These are phyloP conservation scores for Epinephelus moara DNA, from an alignment of 2,113 vertebrate species.

Conservation along the genomic window DNA sequence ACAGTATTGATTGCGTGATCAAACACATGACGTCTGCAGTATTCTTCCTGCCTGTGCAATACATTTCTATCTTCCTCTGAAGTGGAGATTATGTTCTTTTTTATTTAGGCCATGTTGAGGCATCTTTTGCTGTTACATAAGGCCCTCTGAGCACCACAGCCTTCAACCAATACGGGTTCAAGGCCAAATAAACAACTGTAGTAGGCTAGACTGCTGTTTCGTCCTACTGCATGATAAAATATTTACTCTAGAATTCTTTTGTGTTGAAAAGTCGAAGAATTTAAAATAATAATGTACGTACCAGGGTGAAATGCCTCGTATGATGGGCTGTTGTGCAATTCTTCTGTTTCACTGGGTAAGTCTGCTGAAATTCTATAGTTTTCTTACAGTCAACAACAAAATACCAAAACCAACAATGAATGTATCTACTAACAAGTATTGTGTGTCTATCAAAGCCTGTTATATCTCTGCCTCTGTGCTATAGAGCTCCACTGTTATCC, in stretches of 20 bases:
- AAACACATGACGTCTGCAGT: constrained; percentile 11
- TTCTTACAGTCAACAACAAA: not conserved
- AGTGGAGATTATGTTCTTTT: not conserved
- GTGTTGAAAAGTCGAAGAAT: not conserved
- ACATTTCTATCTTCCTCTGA: not conserved
- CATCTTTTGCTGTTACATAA: not conserved
- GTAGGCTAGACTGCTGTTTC: not conserved
- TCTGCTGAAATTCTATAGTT: too few species aligned
- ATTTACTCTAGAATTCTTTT: not conserved
- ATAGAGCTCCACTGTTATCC: too few species aligned
- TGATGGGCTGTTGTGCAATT: too few species aligned
- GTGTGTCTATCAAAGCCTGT: too few species aligned
- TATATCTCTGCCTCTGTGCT: too few species aligned
- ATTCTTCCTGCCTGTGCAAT: not conserved
- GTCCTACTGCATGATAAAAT: not conserved
- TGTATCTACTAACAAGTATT: not conserved
- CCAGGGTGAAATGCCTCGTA: too few species aligned
- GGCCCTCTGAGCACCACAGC: not conserved
- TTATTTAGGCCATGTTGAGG: not conserved
- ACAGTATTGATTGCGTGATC: constrained; percentile 9
- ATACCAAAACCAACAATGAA: not conserved
- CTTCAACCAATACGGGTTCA: not conserved
- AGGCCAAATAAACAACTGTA: not conserved
- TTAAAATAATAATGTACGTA: not conserved
- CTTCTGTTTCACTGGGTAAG: too few species aligned